These are phyloP conservation scores for Pycnomerus fuliginosus DNA, from an alignment of 2,888 invertebrate species.

Conservation along the genomic window DNA sequence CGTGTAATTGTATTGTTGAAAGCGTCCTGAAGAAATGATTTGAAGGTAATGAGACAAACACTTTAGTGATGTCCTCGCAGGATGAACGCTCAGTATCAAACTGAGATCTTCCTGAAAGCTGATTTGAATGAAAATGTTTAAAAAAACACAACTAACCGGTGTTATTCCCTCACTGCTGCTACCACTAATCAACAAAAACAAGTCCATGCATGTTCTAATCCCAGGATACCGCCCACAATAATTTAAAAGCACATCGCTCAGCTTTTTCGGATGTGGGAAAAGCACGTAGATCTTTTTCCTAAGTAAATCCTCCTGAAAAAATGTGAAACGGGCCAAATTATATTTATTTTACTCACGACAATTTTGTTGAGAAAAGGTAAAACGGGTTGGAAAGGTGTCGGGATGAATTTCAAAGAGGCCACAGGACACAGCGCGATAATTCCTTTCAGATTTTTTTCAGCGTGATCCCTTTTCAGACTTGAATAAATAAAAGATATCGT, in stretches of 20 bases:
- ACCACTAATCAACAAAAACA: too few relatives aligned
- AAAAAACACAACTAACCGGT: too few relatives aligned
- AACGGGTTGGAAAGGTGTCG: too few relatives aligned
- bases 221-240: too few relatives aligned
- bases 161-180: too few relatives aligned
- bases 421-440: background rate
- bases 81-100: background rate
- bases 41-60: background rate
- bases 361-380: too few relatives aligned
- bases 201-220: too few relatives aligned
- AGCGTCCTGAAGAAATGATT: background rate
- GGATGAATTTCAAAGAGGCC: background rate
- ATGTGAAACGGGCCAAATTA: too few relatives aligned
- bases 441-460: background rate
- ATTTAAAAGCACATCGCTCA: background rate
- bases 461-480: background rate
- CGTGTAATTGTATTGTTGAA: slow-evolving; percentile 1
- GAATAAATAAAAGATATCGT: background rate
- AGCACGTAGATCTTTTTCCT: background rate
- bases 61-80: background rate
- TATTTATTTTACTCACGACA: too few relatives aligned
- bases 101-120: background rate
- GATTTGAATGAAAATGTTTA: too few relatives aligned
- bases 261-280: background rate
- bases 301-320: too few relatives aligned